These are phyloP conservation scores for Drosophila arizonae DNA, from an alignment of 1,140 invertebrate genomes.

Conservation along the genomic window DNA sequence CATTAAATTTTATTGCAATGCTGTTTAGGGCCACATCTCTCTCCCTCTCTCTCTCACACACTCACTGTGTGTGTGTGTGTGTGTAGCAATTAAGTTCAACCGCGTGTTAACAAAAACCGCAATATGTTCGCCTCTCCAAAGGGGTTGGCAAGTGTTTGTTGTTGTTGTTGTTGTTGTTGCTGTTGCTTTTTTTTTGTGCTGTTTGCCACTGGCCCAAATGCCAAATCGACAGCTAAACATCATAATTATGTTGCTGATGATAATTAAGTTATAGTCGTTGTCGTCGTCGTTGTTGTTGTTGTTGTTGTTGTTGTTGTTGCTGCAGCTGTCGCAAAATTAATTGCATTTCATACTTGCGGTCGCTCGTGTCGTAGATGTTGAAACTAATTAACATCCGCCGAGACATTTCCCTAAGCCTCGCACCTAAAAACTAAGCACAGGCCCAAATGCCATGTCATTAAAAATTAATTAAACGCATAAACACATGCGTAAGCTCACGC, in stretches of 20 bases:
- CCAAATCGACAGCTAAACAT: slow-evolving; percentile 43
- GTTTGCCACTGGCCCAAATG: not conserved
- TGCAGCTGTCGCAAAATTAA: slow-evolving; percentile 25
- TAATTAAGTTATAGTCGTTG: slow-evolving; percentile 10
- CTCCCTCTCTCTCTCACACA: no score
- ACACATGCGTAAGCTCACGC: not conserved
- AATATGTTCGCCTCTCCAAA: slow-evolving; percentile 28
- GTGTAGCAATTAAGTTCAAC: slow-evolving; percentile 59
- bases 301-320: not conserved
- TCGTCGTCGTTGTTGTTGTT: no score
- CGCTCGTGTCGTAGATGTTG: slow-evolving; percentile 26
- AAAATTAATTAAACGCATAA: slow-evolving; percentile 60
- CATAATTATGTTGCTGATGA: slow-evolving; percentile 45
- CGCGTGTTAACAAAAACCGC: slow-evolving; percentile 51
- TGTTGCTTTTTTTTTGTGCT: no score
- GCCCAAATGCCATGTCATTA: slow-evolving; percentile 60
- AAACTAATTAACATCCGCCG: slow-evolving; percentile 59
- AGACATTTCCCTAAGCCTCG: slow-evolving; percentile 8
- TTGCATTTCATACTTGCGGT: slow-evolving; percentile 38
- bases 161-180: not conserved
- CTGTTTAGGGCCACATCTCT: slow-evolving; percentile 36
- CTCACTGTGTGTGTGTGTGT: slow-evolving; percentile 19
- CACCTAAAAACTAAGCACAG: not conserved
- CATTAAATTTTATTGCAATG: slow-evolving; percentile 75
- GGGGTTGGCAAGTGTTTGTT: slow-evolving; percentile 48